phyloP scores from a whole-genome alignment of 2,797 vertebrate species.

The Spinibarbus caldwelli region DNA sequence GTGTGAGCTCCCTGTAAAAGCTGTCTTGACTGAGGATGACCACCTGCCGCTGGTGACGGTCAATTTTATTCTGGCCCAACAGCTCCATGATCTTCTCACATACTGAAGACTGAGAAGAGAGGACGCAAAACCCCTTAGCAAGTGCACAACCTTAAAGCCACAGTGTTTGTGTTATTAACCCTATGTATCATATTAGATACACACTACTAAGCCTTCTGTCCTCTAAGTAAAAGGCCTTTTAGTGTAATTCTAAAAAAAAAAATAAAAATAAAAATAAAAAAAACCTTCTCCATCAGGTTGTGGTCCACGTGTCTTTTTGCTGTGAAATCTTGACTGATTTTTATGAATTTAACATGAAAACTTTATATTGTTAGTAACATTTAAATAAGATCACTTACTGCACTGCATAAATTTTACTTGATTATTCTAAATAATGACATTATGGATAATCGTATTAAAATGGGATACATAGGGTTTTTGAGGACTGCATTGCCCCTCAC shows the following conservation, averaged over 20 bases:
- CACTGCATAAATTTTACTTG: background rate
- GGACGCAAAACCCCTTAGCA: constrained; percentile 34
- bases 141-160: background rate
- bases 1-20: constrained; percentile 93
- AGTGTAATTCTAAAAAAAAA: background rate
- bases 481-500: background rate
- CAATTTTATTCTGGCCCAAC: constrained; percentile 96
- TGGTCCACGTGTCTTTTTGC: background rate
- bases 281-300: background rate
- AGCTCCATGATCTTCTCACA: constrained; percentile 97
- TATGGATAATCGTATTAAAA: too few species aligned
- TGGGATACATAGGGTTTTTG: background rate
- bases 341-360: background rate
- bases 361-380: background rate
- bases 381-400: background rate
- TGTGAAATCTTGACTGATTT: background rate
- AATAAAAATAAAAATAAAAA: too few species aligned
- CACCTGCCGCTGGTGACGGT: constrained; percentile 93
- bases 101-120: constrained; percentile 85
- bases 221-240: background rate
- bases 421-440: background rate
- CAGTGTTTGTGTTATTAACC: background rate
- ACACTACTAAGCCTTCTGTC: background rate
- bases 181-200: background rate
- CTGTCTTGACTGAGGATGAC: constrained; percentile 97